phyloP scores from a whole-genome alignment of 2,888 invertebrate genomes.

The Chrysolina haemoptera region DNA sequence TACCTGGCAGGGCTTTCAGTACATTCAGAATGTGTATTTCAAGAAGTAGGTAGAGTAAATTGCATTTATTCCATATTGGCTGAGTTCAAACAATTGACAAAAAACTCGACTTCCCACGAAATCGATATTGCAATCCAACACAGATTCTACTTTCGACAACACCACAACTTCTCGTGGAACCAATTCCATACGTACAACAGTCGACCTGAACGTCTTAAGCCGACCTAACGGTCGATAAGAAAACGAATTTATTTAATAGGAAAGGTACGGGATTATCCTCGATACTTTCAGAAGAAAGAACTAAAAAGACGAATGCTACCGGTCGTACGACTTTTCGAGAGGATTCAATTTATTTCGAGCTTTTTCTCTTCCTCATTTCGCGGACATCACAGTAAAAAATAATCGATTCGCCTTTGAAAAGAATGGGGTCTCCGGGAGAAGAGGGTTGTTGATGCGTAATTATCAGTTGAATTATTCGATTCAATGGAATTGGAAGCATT shows the following conservation, averaged over 20 bases:
- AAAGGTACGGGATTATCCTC: conserved; percentile 39
- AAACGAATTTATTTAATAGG: conserved; percentile 37
- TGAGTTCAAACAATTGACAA: no score
- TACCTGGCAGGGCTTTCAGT: no score
- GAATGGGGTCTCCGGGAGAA: neutral
- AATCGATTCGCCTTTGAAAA: conserved; percentile 20
- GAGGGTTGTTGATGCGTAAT: conserved; percentile 4
- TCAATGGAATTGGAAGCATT: conserved; percentile 10
- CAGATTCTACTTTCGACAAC: neutral
- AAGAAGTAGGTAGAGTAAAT: no score
- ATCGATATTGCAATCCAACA: neutral
- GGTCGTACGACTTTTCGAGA: conserved; percentile 41
- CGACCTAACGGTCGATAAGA: conserved; percentile 19
- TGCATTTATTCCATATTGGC: no score
- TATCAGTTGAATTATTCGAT: conserved; percentile 15
- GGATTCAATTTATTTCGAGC: conserved; percentile 43
- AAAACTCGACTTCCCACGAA: neutral
- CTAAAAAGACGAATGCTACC: conserved; percentile 37
- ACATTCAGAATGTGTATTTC: no score
- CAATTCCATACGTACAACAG: neutral
- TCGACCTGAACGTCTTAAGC: conserved; percentile 14
- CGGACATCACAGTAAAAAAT: conserved; percentile 32
- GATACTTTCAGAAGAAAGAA: conserved; percentile 38
- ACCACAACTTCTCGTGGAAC: neutral
- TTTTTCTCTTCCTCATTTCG: conserved; percentile 28